A percentile compares a stretch with the other conserved stretches of the same genome.
Evolutionary conservation across 2,888 invertebrate genomes (phyloP).

Genomic region (Ferdinandea cuprea): DNA sequence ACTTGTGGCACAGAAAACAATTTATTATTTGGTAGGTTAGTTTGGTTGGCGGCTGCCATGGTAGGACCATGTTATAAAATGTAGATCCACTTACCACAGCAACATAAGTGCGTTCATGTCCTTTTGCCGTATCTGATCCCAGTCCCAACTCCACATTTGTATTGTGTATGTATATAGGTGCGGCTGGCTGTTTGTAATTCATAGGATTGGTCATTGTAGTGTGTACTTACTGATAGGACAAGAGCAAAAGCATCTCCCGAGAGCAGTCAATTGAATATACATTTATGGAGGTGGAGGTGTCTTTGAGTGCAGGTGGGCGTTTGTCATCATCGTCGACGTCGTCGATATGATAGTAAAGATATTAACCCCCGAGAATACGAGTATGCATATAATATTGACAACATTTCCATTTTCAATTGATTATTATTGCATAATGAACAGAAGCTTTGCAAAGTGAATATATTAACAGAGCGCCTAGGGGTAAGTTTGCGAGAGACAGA

Average conservation of each 20-base stretch:
- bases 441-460: conserved; percentile 26
- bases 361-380: not conserved
- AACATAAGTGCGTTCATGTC: conserved; percentile 5
- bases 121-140: not conserved
- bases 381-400: not conserved
- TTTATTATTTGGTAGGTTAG: conserved; percentile 28
- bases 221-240: not conserved
- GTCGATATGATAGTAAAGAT: not conserved
- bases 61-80: conserved; percentile 1
- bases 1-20: conserved; percentile 20
- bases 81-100: conserved; percentile 11
- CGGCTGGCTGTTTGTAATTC: conserved; percentile 28
- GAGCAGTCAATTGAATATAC: not conserved
- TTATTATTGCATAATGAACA: conserved; percentile 34
- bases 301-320: not conserved
- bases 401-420: conserved; percentile 38
- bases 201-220: conserved; percentile 16
- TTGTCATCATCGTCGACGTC: too few relatives aligned
- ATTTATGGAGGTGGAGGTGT: not conserved
- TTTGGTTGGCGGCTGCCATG: conserved; percentile 31
- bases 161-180: conserved; percentile 2
- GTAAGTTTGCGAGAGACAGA: too few relatives aligned
- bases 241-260: not conserved
- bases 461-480: not conserved
- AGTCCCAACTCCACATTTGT: conserved; percentile 5